Conservation (phyloP, 2,113 vertebrate genomes). For the Fregata magnificens region DNA sequence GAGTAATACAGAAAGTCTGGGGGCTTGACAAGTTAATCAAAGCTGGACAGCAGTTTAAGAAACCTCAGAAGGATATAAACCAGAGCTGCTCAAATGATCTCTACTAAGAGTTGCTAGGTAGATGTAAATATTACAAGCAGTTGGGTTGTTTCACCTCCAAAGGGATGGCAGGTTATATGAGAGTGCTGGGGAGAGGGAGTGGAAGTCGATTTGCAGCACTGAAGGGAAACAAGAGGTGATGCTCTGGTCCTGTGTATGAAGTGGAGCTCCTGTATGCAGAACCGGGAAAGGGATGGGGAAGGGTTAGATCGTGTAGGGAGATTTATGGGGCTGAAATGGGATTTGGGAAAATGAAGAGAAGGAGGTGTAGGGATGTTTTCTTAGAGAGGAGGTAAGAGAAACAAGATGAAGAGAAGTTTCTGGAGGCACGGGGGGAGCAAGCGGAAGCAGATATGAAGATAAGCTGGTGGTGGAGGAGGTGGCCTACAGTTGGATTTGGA, state of each 20-base stretch:
- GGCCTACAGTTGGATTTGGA: background rate
- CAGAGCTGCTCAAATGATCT: background rate
- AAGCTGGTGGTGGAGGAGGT: background rate
- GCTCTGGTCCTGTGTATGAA: background rate
- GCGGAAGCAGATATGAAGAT: background rate
- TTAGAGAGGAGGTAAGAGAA: background rate
- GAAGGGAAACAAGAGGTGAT: background rate
- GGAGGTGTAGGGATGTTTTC: background rate
- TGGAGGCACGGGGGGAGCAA: background rate
- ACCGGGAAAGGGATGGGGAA: background rate
- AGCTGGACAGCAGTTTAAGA: background rate
- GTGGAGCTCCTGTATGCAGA: background rate
- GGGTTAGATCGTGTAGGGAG: rapidly evolving
- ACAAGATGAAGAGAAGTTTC: background rate
- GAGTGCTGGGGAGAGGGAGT: background rate
- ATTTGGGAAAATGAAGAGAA: background rate
- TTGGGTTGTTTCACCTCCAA: background rate
- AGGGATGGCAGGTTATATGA: rapidly evolving
- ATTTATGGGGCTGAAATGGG: background rate
- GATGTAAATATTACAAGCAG: background rate
- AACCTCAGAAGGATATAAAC: background rate
- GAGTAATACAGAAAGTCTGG: background rate
- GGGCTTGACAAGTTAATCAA: background rate
- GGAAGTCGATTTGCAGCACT: background rate
- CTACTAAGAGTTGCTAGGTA: background rate